Percentiles rank a stretch among this genome's conserved stretches.
These are phyloP conservation scores for Saccostrea echinata DNA, from an alignment of 1,140 invertebrate genomes.

Conservation along the genomic window DNA sequence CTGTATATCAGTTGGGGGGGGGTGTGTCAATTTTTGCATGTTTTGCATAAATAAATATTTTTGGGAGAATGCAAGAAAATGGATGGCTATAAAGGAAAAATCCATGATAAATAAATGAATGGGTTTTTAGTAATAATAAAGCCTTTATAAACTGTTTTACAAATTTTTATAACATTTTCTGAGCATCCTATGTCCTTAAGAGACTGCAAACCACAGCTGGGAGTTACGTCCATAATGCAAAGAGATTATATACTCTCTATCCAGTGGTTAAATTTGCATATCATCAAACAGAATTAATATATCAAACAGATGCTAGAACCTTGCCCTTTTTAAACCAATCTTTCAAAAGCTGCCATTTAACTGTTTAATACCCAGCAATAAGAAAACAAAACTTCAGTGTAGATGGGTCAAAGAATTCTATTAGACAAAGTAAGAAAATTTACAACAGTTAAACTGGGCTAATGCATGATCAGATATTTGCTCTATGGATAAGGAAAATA, in stretches of 20 bases:
- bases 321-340: constrained; percentile 24
- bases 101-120: too few species aligned
- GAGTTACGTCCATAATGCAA: too few species aligned
- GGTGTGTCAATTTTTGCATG: too few species aligned
- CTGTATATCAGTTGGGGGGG: too few species aligned
- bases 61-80: too few species aligned
- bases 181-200: too few species aligned
- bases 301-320: background rate
- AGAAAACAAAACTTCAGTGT: background rate
- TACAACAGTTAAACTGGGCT: background rate
- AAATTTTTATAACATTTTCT: too few species aligned
- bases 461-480: background rate
- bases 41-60: too few species aligned
- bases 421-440: background rate
- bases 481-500: background rate
- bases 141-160: too few species aligned
- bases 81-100: too few species aligned
- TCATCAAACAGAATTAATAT: background rate
- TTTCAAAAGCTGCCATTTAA: constrained; percentile 1
- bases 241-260: background rate
- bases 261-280: background rate
- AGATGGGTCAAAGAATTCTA: background rate
- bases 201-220: too few species aligned
- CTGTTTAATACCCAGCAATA: background rate
- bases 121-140: too few species aligned